A percentile compares a stretch with the other conserved stretches of the same genome.
Conservation (phyloP, 2,797 vertebrate genomes). For the Hyperoplus lanceolatus region DNA sequence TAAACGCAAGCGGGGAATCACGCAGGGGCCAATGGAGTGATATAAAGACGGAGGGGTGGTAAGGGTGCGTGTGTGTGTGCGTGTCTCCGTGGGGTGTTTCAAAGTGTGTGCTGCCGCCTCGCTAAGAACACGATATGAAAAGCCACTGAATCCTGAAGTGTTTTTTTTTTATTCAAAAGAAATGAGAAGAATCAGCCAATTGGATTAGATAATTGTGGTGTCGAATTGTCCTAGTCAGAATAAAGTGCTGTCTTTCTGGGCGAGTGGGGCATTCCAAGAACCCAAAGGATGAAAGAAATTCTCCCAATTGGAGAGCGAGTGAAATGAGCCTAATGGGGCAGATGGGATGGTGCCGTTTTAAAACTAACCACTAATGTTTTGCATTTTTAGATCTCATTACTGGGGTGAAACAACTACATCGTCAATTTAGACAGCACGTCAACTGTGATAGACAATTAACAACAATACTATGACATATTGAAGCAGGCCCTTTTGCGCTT, state of each 20-base stretch:
- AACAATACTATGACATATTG: not conserved
- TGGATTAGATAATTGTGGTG: not conserved
- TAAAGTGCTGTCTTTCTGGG: not conserved
- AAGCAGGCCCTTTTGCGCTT: slow-evolving; percentile 9
- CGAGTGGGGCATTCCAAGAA: not conserved
- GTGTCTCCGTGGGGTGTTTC: slow-evolving; percentile 24
- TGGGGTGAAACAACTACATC: too few relatives aligned
- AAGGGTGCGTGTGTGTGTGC: slow-evolving; percentile 11
- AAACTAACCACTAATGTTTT: too few relatives aligned
- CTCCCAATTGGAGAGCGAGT: not conserved
- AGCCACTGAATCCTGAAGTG: slow-evolving; percentile 51
- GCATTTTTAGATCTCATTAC: too few relatives aligned
- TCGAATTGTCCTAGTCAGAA: not conserved
- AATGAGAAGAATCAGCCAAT: not conserved
- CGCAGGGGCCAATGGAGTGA: slow-evolving; percentile 42
- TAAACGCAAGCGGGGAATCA: slow-evolving; percentile 57
- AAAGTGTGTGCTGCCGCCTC: slow-evolving; percentile 40
- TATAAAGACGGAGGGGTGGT: slow-evolving; percentile 30
- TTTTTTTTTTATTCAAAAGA: slow-evolving; percentile 39
- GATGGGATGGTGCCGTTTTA: too few relatives aligned
- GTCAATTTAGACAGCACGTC: too few relatives aligned
- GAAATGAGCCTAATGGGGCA: not conserved
- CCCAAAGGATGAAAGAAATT: not conserved
- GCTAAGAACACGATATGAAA: slow-evolving; percentile 39
- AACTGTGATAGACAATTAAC: too few relatives aligned